Conservation (phyloP, 1,140 invertebrate species). For the Saccostrea cuccullata region DNA sequence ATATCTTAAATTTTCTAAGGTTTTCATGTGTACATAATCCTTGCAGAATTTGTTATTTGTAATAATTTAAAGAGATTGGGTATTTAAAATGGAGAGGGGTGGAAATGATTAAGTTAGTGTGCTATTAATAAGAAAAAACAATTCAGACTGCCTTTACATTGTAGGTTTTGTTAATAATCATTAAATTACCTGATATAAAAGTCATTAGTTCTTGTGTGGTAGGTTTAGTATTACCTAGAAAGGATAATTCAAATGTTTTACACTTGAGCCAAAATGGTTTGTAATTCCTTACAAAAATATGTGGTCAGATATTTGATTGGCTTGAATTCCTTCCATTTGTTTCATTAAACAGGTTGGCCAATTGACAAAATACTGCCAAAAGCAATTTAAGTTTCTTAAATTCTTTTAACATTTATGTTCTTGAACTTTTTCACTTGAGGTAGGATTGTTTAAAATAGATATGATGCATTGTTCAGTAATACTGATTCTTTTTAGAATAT, state of each 20-base stretch:
- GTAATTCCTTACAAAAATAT: constrained; percentile 21
- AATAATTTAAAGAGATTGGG: not conserved
- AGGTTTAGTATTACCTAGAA: not conserved
- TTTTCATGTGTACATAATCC: not conserved
- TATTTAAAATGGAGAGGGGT: not conserved
- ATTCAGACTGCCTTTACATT: not conserved
- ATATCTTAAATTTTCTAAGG: not conserved
- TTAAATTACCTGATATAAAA: constrained; percentile 1
- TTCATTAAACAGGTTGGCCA: constrained; percentile 1
- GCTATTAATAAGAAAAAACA: not conserved
- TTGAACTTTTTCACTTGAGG: constrained; percentile 9
- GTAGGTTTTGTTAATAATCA: not conserved
- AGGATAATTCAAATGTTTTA: constrained; percentile 23
- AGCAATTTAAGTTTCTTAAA: not conserved
- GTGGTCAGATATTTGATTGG: constrained; percentile 31
- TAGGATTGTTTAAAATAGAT: not conserved
- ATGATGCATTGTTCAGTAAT: not conserved
- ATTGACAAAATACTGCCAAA: constrained; percentile 24
- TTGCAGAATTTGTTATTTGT: not conserved
- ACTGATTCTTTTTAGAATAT: not conserved
- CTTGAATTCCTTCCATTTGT: not conserved
- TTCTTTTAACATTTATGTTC: not conserved
- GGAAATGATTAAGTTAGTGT: not conserved
- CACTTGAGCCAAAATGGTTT: constrained; percentile 27
- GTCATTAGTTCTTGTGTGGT: not conserved